phyloP scores from a whole-genome alignment of 2,888 invertebrate genomes.

The Epirrhoe alternata region DNA sequence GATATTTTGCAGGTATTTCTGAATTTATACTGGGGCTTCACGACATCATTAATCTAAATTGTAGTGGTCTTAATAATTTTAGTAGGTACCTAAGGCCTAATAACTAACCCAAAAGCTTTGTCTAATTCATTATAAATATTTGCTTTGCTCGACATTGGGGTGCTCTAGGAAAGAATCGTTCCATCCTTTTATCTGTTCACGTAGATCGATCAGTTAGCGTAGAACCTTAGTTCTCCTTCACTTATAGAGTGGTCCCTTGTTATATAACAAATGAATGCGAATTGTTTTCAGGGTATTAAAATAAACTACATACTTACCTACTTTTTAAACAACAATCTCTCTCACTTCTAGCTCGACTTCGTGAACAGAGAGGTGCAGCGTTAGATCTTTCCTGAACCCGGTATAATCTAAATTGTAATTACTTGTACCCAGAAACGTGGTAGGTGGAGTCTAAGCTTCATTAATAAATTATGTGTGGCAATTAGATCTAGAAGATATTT shows the following conservation, averaged over 20 bases:
- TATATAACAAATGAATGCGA: neutral
- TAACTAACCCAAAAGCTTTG: conserved; percentile 50
- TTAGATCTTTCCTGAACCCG: conserved; percentile 56
- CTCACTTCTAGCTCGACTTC: conserved; percentile 9
- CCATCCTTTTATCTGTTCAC: conserved; percentile 18
- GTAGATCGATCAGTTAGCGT: conserved; percentile 15
- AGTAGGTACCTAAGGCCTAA: conserved; percentile 24
- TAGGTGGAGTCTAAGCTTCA: conserved; percentile 53
- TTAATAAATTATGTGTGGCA: conserved; percentile 46
- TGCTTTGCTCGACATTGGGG: conserved; percentile 54
- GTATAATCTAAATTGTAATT: conserved; percentile 44
- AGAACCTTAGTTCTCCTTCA: conserved; percentile 11
- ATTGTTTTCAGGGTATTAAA: neutral
- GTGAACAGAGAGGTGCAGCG: conserved; percentile 12
- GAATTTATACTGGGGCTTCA: conserved; percentile 71
- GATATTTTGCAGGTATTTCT: conserved; percentile 78
- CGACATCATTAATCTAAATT: conserved; percentile 42
- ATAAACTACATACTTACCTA: neutral
- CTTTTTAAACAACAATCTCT: neutral
- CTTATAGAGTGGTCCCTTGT: neutral
- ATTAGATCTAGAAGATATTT: conserved; percentile 46
- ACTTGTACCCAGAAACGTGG: conserved; percentile 48
- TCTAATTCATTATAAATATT: conserved; percentile 42
- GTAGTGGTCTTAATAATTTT: conserved; percentile 37
- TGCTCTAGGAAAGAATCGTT: conserved; percentile 43